Evolutionary conservation across 2,888 invertebrate genomes (phyloP).

Genomic region (Pteria penguin): DNA sequence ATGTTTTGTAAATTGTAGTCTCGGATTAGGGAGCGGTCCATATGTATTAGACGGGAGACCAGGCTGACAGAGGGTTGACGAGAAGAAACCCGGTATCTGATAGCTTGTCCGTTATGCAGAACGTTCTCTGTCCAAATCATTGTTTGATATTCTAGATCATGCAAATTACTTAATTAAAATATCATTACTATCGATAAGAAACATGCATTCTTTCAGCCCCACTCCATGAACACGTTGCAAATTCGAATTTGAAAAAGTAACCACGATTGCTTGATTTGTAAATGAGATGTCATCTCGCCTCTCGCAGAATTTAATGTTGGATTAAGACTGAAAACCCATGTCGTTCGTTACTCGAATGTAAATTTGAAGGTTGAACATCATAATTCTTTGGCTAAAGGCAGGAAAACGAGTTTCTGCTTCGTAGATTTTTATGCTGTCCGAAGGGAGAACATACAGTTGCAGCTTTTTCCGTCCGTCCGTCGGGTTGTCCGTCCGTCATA

Average conservation of each 20-base stretch:
- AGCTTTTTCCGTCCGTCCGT: too few relatives aligned
- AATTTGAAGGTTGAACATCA: too few relatives aligned
- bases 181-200: background rate
- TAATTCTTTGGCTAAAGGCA: too few relatives aligned
- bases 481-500: too few relatives aligned
- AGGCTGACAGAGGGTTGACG: slow-evolving; percentile 23
- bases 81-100: slow-evolving; percentile 1
- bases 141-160: slow-evolving; percentile 24
- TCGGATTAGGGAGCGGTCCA: slow-evolving; percentile 6
- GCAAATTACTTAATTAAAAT: slow-evolving; percentile 25
- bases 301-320: background rate
- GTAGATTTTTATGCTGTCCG: too few relatives aligned
- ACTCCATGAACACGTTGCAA: slow-evolving; percentile 7
- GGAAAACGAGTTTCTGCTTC: too few relatives aligned
- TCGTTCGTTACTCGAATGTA: too few relatives aligned
- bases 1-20: slow-evolving; percentile 26
- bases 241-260: slow-evolving; percentile 13
- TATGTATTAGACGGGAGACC: background rate
- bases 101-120: slow-evolving; percentile 6
- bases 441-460: too few relatives aligned
- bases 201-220: background rate
- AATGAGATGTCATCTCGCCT: background rate
- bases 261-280: background rate
- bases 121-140: background rate
- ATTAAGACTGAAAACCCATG: background rate